These are phyloP conservation scores for Psittacara wagleri DNA, from an alignment of 2,113 vertebrate genomes.

Conservation along the genomic window DNA sequence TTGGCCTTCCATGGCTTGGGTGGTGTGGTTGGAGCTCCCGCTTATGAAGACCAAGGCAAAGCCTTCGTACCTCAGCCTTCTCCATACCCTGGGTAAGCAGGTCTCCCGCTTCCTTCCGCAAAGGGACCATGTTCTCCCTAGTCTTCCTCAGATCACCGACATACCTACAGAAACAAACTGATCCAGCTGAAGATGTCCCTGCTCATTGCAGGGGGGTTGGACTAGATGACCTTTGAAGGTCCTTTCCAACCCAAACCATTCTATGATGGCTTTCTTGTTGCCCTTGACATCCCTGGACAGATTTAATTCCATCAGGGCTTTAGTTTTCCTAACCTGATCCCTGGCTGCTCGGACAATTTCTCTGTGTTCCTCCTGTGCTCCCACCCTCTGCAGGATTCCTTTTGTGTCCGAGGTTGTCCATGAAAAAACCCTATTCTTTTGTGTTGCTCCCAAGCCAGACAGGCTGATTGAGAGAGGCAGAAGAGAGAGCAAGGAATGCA, in stretches of 20 bases:
- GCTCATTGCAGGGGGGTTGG: neutral
- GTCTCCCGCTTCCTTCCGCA: neutral
- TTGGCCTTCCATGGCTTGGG: neutral
- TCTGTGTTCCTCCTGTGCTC: neutral
- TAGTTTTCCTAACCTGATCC: neutral
- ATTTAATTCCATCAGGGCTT: neutral
- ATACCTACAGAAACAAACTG: neutral
- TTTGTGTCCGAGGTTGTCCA: neutral
- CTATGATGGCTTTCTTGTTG: neutral
- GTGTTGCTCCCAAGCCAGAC: neutral
- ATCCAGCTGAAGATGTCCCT: neutral
- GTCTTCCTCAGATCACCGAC: neutral
- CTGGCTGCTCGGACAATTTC: neutral
- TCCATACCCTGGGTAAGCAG: neutral
- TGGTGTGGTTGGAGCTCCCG: neutral
- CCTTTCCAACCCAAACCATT: neutral
- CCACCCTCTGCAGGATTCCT: neutral
- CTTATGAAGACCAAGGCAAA: neutral
- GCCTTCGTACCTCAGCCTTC: neutral
- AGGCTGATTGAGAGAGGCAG: neutral
- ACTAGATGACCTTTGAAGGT: neutral
- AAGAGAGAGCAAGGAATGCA: neutral
- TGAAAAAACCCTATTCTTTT: neutral
- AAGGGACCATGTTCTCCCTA: neutral
- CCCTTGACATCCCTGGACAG: neutral